These are phyloP conservation scores for Telenomus remus DNA, from an alignment of 1,140 invertebrate species.

Conservation along the genomic window DNA sequence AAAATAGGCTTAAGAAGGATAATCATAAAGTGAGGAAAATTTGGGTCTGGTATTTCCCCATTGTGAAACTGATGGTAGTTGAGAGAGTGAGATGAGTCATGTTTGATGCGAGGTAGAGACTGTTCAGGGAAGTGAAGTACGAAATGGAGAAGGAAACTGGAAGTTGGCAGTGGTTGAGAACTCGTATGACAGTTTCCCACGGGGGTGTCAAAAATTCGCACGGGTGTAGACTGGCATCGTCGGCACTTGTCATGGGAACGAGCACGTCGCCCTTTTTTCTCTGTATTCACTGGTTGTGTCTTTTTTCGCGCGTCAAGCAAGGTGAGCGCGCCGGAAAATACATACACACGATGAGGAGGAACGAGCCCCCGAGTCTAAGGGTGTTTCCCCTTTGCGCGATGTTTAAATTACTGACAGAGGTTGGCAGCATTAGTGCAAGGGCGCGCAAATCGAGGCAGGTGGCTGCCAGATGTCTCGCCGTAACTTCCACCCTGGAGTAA, in stretches of 20 bases:
- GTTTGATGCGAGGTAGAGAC: no score
- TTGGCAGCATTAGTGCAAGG: conserved; percentile 59
- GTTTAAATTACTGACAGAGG: conserved; percentile 30
- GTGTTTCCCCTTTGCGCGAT: conserved; percentile 10
- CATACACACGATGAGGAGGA: not conserved
- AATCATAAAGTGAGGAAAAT: no score
- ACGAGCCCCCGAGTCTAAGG: conserved; percentile 22
- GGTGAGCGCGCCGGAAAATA: conserved; percentile 24
- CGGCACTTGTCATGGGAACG: conserved; percentile 76
- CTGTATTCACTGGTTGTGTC: conserved; percentile 9
- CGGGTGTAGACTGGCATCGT: conserved; percentile 59
- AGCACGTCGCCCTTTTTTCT: conserved; percentile 48
- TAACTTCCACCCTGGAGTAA: conserved; percentile 45
- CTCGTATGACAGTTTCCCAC: conserved; percentile 65
- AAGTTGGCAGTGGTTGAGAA: not conserved
- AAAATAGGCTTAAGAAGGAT: no score
- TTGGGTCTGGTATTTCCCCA: no score
- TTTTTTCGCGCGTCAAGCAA: conserved; percentile 26
- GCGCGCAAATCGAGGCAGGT: conserved; percentile 72
- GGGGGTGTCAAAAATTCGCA: conserved; percentile 74
- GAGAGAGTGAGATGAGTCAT: no score
- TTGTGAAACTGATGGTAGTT: no score
- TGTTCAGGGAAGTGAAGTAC: not conserved
- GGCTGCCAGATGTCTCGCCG: conserved; percentile 73
- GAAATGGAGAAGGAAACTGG: not conserved